Percentiles rank a stretch among this genome's conserved stretches.
Evolutionary conservation across 2,113 vertebrate genomes (phyloP).

Genomic region (Oreocharis arfaki): DNA sequence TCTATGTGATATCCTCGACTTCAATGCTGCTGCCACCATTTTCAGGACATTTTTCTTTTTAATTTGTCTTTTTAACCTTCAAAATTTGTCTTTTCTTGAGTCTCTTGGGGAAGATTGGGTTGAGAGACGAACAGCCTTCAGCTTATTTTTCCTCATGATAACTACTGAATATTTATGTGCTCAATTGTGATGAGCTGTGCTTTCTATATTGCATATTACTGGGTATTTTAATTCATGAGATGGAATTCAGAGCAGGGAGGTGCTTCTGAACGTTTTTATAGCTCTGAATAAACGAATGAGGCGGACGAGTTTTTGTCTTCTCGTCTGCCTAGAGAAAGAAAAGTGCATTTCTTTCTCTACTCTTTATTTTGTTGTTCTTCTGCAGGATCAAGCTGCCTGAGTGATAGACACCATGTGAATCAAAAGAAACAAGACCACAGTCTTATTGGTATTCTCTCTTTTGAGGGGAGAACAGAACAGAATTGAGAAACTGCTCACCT

Average conservation of each 20-base stretch:
- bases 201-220: neutral
- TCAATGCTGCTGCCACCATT: rapidly evolving
- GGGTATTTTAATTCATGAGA: constrained; percentile 27
- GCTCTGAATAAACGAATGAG: neutral
- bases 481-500: neutral
- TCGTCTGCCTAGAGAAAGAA: neutral
- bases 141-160: neutral
- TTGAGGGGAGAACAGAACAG: neutral
- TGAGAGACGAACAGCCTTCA: neutral
- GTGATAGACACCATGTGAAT: neutral
- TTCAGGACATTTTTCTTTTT: neutral
- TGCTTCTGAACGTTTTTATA: neutral
- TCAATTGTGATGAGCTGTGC: constrained; percentile 20
- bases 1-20: neutral
- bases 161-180: constrained; percentile 12
- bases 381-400: neutral
- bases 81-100: neutral
- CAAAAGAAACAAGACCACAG: neutral
- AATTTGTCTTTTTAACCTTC: neutral
- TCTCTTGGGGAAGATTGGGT: neutral
- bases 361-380: neutral
- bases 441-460: neutral
- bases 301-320: neutral
- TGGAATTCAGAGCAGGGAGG: constrained; percentile 1
- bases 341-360: neutral